Percentiles rank a stretch among this genome's conserved stretches.
These are phyloP conservation scores for Urechis unicinctus DNA, from an alignment of 2,888 invertebrate species.

Conservation along the genomic window DNA sequence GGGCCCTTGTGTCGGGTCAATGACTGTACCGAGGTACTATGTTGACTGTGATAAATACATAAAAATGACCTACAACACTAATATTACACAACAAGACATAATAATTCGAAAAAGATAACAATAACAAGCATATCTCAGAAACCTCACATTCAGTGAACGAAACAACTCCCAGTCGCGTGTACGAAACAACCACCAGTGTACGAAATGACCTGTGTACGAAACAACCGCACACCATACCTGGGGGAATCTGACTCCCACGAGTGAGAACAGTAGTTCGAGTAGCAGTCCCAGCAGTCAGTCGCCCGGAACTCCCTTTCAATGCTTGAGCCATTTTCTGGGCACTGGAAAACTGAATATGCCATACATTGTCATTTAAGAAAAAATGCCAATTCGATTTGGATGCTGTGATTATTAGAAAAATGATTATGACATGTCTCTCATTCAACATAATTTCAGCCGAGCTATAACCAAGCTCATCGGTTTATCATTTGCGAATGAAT, in stretches of 20 bases:
- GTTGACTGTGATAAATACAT: background rate
- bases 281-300: background rate
- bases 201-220: background rate
- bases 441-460: no score
- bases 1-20: no score
- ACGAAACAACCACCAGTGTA: background rate
- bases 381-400: background rate
- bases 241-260: background rate
- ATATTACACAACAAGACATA: no score
- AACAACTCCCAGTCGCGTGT: background rate
- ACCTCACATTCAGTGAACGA: background rate
- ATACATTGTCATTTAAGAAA: background rate
- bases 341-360: slow-evolving; percentile 11
- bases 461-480: no score
- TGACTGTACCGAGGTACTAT: no score
- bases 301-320: background rate
- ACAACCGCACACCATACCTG: background rate
- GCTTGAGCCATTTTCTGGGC: slow-evolving; percentile 20
- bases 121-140: no score
- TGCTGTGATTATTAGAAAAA: no score
- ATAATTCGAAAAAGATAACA: no score
- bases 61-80: no score
- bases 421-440: no score
- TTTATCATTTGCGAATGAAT: no score
- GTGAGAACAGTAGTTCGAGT: background rate